Percentiles rank a stretch among this genome's conserved stretches.
Conservation (phyloP, 2,113 vertebrate genomes). For the Callocephalon fimbriatum region DNA sequence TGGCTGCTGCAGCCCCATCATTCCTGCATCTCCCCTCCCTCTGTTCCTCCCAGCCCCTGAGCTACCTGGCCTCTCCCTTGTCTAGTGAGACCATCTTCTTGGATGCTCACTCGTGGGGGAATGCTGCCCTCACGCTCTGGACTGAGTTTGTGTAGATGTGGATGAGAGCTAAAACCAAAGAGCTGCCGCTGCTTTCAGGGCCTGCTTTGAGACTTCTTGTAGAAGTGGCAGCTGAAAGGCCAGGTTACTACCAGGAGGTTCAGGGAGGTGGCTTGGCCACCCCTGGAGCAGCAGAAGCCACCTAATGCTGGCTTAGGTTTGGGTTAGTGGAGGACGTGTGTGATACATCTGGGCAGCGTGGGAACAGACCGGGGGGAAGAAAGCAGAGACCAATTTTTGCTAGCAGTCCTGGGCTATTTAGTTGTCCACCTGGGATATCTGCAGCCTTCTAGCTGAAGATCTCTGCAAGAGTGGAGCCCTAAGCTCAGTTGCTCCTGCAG, state of each 20-base stretch:
- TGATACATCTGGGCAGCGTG: background rate
- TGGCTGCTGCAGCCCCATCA: background rate
- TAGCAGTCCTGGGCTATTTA: background rate
- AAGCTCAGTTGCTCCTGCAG: background rate
- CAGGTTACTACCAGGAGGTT: background rate
- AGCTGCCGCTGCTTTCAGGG: background rate
- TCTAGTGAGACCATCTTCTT: background rate
- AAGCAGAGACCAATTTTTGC: background rate
- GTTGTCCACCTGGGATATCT: background rate
- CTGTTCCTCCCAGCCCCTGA: background rate
- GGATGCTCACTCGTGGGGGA: background rate
- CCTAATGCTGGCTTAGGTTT: background rate
- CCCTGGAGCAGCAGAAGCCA: background rate
- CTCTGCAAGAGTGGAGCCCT: background rate
- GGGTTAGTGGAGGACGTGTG: background rate
- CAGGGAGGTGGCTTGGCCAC: background rate
- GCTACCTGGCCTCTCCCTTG: background rate
- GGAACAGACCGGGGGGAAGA: accelerated
- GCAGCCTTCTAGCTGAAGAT: background rate
- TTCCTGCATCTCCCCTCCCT: accelerated
- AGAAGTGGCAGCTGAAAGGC: background rate
- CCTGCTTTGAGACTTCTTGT: background rate
- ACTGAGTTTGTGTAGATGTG: background rate
- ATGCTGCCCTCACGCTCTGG: background rate
- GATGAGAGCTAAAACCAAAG: background rate